Base-by-base conservation (phyloP, 2,888 invertebrate genomes). In the Cataglyphis altisquamis region DNA sequence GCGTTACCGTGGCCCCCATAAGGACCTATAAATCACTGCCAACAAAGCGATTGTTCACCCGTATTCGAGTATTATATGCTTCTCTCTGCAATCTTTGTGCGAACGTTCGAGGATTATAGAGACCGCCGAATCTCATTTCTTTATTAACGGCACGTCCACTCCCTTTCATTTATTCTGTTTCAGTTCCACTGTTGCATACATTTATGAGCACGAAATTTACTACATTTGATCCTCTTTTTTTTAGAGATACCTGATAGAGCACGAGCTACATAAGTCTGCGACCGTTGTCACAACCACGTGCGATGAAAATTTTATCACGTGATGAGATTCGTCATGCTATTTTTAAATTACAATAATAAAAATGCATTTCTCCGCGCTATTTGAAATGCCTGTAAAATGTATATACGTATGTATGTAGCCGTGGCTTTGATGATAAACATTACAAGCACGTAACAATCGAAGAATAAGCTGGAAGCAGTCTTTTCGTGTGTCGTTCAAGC, bases 21-120 rank as follows among this genome's bases (percentile, higher is more conserved):
- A 88, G 78, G 82, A 85, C 82, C 83, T 88, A 91, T 91, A 89
- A 89, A 91, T 91, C 90, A 90, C 91, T 67, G 84, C 84, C 88
- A 87, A 90, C 90, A 90, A 90, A 91, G 88, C 86, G 83, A 87
- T 86, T 83, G 87, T 86, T 86, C 73, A 63, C 81, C 72, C 70
- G 81, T 72, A 73, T 75, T 84, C 86, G 86, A 84, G 82, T 82
- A 75, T 86, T 88, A 91, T 87, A 89, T 32, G 62, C 83, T 84
- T 63, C 78, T 52, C 48, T 74, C 70, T n/a, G 73, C 84, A 66
- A 63, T 55, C 83, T 85, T 89, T 87, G 72, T 80, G 36, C 36
- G 52, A 62, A 25, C 52, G 32, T 67, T 55, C 39, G 52, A 41
- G 41, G 32, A 0, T 78, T 78, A 70, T 21, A 21, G 15, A 29